Evolutionary conservation across 1,140 invertebrate genomes (phyloP).

Genomic region (Conus betulinus): DNA sequence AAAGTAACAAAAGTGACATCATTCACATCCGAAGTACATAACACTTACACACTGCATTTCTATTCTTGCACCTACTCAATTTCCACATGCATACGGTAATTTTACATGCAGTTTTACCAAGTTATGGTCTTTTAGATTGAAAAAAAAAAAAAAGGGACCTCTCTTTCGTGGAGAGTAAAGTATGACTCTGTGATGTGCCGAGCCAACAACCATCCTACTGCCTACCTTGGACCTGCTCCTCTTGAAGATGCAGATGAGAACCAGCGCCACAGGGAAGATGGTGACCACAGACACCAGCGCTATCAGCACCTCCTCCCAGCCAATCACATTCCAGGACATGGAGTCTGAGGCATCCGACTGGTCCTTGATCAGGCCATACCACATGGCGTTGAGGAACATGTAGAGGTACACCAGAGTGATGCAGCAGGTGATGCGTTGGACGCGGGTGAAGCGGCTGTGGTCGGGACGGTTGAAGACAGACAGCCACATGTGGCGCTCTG

Average conservation of each 20-base stretch:
- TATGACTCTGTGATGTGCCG: too few relatives aligned
- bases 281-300: conserved; percentile 63
- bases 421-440: conserved; percentile 69
- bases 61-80: too few relatives aligned
- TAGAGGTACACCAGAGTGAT: conserved; percentile 67
- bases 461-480: conserved; percentile 67
- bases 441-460: conserved; percentile 68
- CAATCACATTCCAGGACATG: conserved; percentile 49
- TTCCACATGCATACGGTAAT: too few relatives aligned
- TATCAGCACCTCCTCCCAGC: conserved; percentile 69
- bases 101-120: too few relatives aligned
- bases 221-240: conserved; percentile 66
- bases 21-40: too few relatives aligned
- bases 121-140: too few relatives aligned
- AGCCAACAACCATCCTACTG: too few relatives aligned
- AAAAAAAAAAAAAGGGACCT: too few relatives aligned
- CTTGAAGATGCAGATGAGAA: conserved; percentile 67
- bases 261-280: conserved; percentile 66
- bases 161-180: too few relatives aligned
- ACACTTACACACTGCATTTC: too few relatives aligned
- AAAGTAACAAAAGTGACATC: too few relatives aligned
- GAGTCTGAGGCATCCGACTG: conserved; percentile 31
- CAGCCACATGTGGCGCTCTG: conserved; percentile 70
- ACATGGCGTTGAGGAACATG: conserved; percentile 70
- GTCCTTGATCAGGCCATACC: conserved; percentile 69